Conservation (phyloP, 1,140 invertebrate species). For the Lanistes nyassanus region DNA sequence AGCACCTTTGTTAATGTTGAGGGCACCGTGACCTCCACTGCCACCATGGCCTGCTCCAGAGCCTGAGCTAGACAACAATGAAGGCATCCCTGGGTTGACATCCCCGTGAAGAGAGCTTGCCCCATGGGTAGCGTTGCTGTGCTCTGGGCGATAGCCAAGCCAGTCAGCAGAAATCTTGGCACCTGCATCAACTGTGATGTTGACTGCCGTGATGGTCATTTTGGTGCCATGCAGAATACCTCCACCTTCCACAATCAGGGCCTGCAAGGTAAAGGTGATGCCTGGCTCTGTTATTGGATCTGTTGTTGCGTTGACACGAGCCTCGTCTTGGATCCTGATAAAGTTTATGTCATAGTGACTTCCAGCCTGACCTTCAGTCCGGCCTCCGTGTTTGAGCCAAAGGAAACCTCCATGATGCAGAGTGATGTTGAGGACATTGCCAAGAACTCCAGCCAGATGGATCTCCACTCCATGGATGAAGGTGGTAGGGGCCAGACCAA, state of each 20-base stretch:
- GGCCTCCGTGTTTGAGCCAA: constrained; percentile 54
- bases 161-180: constrained; percentile 50
- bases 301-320: constrained; percentile 47
- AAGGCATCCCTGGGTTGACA: constrained; percentile 49
- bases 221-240: constrained; percentile 50
- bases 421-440: constrained; percentile 50
- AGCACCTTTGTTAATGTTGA: constrained; percentile 21
- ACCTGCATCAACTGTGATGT: constrained; percentile 53
- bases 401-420: constrained; percentile 54
- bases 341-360: constrained; percentile 46
- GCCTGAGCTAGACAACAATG: constrained; percentile 29
- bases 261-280: constrained; percentile 42
- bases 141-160: constrained; percentile 44
- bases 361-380: constrained; percentile 33
- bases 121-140: constrained; percentile 43
- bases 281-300: constrained; percentile 51
- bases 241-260: constrained; percentile 51
- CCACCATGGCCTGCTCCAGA: constrained; percentile 52
- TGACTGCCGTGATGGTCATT: constrained; percentile 45
- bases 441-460: constrained; percentile 49
- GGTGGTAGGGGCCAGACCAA: constrained; percentile 52
- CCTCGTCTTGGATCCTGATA: constrained; percentile 50
- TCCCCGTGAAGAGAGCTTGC: constrained; percentile 42
- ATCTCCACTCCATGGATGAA: constrained; percentile 57
- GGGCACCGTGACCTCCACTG: constrained; percentile 39